Percentiles rank a stretch among this genome's conserved stretches.
phyloP scores from a whole-genome alignment of 2,113 vertebrate species.

The Sigmodon hispidus region DNA sequence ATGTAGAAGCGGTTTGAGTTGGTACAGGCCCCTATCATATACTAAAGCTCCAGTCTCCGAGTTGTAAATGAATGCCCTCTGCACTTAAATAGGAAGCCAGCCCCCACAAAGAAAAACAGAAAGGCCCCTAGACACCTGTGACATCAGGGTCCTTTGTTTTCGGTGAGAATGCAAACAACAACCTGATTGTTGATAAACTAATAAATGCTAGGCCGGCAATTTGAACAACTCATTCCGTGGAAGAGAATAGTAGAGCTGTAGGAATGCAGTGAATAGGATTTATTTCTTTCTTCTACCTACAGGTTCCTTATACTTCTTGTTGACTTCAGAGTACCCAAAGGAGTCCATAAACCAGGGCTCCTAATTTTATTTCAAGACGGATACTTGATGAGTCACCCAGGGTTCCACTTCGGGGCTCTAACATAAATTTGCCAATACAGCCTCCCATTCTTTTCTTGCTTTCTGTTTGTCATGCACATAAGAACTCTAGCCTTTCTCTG shows the following conservation, averaged over 20 bases:
- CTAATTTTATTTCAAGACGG: neutral
- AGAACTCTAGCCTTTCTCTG: neutral
- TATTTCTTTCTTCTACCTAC: constrained; percentile 42
- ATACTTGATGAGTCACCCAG: neutral
- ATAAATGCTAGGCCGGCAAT: neutral
- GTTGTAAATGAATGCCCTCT: neutral
- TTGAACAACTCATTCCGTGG: neutral
- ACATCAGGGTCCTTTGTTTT: constrained; percentile 1
- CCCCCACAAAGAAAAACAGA: neutral
- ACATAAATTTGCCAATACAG: neutral
- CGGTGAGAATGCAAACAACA: neutral
- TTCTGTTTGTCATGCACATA: constrained; percentile 4
- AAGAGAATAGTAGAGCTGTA: neutral
- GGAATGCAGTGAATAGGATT: neutral
- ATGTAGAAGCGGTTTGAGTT: neutral
- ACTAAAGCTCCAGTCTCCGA: neutral
- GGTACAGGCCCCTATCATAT: neutral
- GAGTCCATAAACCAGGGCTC: constrained; percentile 13
- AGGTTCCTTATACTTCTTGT: constrained; percentile 12
- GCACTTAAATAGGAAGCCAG: neutral
- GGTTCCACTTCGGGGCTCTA: neutral
- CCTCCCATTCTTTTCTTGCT: constrained; percentile 14
- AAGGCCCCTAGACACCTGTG: constrained; percentile 29
- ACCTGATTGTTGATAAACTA: neutral
- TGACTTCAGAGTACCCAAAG: neutral